These are phyloP conservation scores for Nomada fucata DNA, from an alignment of 2,888 invertebrate genomes.

Conservation along the genomic window DNA sequence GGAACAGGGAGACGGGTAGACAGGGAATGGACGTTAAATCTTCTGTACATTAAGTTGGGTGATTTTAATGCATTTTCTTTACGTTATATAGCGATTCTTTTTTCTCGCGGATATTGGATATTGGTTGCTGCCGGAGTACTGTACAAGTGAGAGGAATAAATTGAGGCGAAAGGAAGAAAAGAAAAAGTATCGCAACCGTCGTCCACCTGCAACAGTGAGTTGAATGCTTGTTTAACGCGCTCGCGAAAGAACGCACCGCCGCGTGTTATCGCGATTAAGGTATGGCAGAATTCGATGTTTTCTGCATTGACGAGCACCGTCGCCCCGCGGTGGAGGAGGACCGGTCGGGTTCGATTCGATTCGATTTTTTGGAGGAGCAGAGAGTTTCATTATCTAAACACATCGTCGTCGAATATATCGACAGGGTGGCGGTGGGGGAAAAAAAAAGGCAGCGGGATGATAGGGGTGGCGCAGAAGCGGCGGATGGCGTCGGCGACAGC, in stretches of 20 bases:
- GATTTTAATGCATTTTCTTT: neutral
- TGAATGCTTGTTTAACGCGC: constrained; percentile 60
- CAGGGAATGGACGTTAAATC: constrained; percentile 1
- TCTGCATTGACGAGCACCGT: constrained; percentile 12
- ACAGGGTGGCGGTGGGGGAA: constrained; percentile 4
- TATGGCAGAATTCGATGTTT: constrained; percentile 11
- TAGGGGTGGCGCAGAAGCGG: constrained; percentile 52
- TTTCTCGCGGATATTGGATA: neutral
- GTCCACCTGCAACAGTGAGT: constrained; percentile 51
- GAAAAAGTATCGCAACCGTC: neutral
- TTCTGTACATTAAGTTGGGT: neutral
- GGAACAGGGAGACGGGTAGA: neutral
- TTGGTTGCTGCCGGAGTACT: too few species aligned
- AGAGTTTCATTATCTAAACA: constrained; percentile 68
- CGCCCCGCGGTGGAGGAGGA: neutral
- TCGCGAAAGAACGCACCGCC: constrained; percentile 1
- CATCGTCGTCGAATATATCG: constrained; percentile 52
- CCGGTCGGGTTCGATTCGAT: neutral
- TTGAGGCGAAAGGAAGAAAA: too few species aligned
- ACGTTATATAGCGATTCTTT: neutral
- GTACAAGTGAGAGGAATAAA: too few species aligned
- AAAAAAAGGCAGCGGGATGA: constrained; percentile 20
- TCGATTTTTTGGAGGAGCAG: constrained; percentile 50
- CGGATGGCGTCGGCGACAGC: constrained; percentile 73
- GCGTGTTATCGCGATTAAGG: neutral